These are phyloP conservation scores for Hucho hucho DNA, from an alignment of 2,113 vertebrate genomes.

Conservation along the genomic window DNA sequence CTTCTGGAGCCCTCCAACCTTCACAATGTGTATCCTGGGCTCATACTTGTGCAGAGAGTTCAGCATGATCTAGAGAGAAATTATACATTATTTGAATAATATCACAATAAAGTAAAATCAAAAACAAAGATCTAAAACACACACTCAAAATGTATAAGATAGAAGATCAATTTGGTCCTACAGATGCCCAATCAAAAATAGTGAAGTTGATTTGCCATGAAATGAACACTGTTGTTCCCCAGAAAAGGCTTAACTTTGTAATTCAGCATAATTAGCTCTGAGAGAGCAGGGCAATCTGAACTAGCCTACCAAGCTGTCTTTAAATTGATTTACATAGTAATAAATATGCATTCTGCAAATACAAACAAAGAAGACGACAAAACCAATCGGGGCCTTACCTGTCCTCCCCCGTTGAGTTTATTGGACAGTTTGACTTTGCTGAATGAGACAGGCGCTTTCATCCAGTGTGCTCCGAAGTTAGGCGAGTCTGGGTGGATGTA, in stretches of 20 bases:
- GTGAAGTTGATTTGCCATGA: not conserved
- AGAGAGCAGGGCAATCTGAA: not conserved
- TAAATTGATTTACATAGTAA: not conserved
- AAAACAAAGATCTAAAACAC: not conserved
- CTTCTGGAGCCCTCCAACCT: conserved; percentile 79
- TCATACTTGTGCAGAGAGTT: conserved; percentile 83
- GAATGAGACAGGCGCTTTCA: conserved; percentile 81
- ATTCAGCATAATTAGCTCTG: not conserved
- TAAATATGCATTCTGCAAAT: not conserved
- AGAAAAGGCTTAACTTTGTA: not conserved
- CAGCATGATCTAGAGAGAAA: conserved; percentile 74
- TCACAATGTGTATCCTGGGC: conserved; percentile 80
- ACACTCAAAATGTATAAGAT: not conserved
- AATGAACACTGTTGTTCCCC: not conserved
- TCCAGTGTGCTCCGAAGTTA: conserved; percentile 82
- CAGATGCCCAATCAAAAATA: not conserved
- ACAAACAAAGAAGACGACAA: not conserved
- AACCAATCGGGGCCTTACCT: conserved; percentile 58
- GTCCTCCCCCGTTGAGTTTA: conserved; percentile 80
- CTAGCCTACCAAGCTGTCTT: not conserved
- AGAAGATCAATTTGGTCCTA: not conserved
- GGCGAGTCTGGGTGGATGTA: conserved; percentile 84
- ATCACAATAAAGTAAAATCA: not conserved
- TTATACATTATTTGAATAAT: not conserved
- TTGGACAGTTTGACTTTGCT: conserved; percentile 84